Percentiles rank a stretch among this genome's conserved stretches.
phyloP scores from a whole-genome alignment of 2,888 invertebrate species.

The Ptilodon capucinus region DNA sequence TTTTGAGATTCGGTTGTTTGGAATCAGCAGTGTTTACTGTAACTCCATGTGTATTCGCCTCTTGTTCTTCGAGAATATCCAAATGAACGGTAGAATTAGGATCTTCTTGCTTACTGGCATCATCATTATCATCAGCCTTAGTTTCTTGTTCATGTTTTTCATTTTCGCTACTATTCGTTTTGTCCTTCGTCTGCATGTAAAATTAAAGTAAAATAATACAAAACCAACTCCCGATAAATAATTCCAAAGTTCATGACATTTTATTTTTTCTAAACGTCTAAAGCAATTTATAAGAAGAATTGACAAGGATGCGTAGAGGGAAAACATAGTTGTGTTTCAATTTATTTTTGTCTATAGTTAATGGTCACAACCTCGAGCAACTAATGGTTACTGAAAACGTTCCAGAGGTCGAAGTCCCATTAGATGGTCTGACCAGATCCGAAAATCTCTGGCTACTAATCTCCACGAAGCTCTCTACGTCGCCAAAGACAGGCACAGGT shows the following conservation, averaged over 20 bases:
- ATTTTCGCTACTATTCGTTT: not conserved
- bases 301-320: not conserved
- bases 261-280: not conserved
- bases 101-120: constrained; percentile 5
- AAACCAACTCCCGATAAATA: not conserved
- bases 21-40: not conserved
- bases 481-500: too few relatives aligned
- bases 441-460: too few relatives aligned
- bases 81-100: constrained; percentile 11
- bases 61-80: constrained; percentile 15
- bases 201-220: not conserved
- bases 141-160: not conserved
- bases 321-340: too few relatives aligned
- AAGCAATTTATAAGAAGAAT: not conserved
- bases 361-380: too few relatives aligned
- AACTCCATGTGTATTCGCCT: not conserved
- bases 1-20: not conserved
- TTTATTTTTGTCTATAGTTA: not conserved
- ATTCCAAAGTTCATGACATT: not conserved
- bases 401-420: too few relatives aligned
- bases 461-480: too few relatives aligned
- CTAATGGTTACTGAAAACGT: too few relatives aligned
- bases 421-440: too few relatives aligned
- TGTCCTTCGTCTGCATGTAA: not conserved
- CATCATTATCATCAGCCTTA: constrained; percentile 1